Conservation (phyloP, 2,888 invertebrate species). For the Pomacea canaliculata region DNA sequence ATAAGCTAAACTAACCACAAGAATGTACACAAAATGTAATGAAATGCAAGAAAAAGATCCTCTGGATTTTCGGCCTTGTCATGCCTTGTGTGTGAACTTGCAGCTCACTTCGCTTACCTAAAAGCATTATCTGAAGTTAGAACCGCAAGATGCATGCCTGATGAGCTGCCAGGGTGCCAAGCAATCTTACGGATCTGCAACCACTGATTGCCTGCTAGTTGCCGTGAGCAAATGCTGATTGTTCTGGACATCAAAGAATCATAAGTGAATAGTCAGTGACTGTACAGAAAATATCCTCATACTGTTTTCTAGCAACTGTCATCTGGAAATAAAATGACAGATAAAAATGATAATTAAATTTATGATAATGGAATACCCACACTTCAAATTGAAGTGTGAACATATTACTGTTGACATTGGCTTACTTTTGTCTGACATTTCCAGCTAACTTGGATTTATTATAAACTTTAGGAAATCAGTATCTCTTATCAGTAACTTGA, state of each 20-base stretch:
- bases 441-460: too few species aligned
- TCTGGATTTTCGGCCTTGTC: too few species aligned
- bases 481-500: too few species aligned
- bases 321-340: background rate
- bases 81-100: too few species aligned
- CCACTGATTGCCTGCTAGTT: constrained; percentile 71
- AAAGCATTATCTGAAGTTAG: constrained; percentile 88
- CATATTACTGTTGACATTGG: too few species aligned
- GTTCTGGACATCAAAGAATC: constrained; percentile 2
- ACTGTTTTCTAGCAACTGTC: background rate
- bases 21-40: background rate
- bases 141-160: constrained; percentile 82
- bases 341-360: too few species aligned
- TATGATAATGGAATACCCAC: too few species aligned
- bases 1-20: too few species aligned
- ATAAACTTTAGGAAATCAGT: too few species aligned
- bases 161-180: constrained; percentile 88
- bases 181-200: constrained; percentile 74
- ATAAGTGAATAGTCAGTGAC: background rate
- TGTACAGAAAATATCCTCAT: background rate
- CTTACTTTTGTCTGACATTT: too few species aligned
- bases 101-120: constrained; percentile 73
- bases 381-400: too few species aligned
- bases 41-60: background rate
- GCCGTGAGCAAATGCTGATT: constrained; percentile 11